Percentiles rank a stretch among this genome's conserved stretches.
Evolutionary conservation across 2,797 vertebrate genomes (phyloP).

Genomic region (Nannoperca australis): DNA sequence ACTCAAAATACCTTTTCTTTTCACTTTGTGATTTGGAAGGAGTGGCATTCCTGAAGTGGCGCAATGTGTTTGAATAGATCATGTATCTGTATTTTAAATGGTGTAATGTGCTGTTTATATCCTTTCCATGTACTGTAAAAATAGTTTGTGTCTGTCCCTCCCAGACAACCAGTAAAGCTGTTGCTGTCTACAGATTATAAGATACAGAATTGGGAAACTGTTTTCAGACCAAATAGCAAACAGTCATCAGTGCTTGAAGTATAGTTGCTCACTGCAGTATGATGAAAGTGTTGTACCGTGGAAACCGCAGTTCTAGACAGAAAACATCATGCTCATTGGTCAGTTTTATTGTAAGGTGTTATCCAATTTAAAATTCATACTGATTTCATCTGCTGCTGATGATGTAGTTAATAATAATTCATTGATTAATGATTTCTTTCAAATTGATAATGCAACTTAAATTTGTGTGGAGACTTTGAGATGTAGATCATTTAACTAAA

Average conservation of each 20-base stretch:
- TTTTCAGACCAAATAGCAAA: slow-evolving; percentile 44
- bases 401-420: neutral
- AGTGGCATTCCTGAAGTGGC: slow-evolving; percentile 2
- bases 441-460: slow-evolving; percentile 9
- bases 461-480: too few species aligned
- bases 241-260: slow-evolving; percentile 52
- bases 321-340: neutral
- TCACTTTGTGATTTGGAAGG: slow-evolving; percentile 20
- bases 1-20: slow-evolving; percentile 16
- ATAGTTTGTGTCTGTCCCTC: neutral
- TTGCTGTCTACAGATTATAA: slow-evolving; percentile 37
- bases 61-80: slow-evolving; percentile 26
- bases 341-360: neutral
- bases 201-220: slow-evolving; percentile 52
- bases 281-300: slow-evolving; percentile 33
- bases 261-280: slow-evolving; percentile 48
- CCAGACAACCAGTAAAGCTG: slow-evolving; percentile 15
- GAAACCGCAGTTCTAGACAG: slow-evolving; percentile 6
- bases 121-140: slow-evolving; percentile 9
- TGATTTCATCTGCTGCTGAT: neutral
- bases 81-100: slow-evolving; percentile 25
- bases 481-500: slow-evolving; percentile 1
- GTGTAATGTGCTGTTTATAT: slow-evolving; percentile 27
- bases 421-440: neutral
- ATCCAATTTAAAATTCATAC: neutral